Percentiles rank a stretch among this genome's conserved stretches.
Evolutionary conservation across 2,113 vertebrate species (phyloP).

Genomic region (Mustelus asterias): DNA sequence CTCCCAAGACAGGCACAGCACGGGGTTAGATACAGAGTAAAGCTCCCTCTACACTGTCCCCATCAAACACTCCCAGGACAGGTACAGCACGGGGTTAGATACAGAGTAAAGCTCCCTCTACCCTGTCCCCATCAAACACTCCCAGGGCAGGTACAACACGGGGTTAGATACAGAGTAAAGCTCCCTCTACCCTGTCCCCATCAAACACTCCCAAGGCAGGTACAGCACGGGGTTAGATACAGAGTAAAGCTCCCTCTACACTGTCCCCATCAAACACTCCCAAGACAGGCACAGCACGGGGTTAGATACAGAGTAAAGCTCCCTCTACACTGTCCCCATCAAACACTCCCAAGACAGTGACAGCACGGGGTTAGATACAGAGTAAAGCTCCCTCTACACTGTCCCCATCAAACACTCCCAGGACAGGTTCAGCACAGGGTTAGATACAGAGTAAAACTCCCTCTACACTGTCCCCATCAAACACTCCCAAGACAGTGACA

Average conservation of each 20-base stretch:
- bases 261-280: not conserved
- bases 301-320: not conserved
- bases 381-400: not conserved
- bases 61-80: too few species aligned
- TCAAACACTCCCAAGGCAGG: not conserved
- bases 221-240: not conserved
- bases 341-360: not conserved
- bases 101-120: too few species aligned
- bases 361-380: not conserved
- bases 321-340: not conserved
- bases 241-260: too few species aligned
- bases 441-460: not conserved
- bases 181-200: not conserved
- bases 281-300: not conserved
- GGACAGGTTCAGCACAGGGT: not conserved
- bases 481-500: not conserved
- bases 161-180: conserved; percentile 2
- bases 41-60: too few species aligned
- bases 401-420: not conserved
- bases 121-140: not conserved
- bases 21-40: too few species aligned
- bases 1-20: too few species aligned
- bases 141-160: not conserved
- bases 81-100: not conserved
- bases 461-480: too few species aligned